Conservation (phyloP, 2,888 invertebrate genomes). For the Heliconius aoede region DNA sequence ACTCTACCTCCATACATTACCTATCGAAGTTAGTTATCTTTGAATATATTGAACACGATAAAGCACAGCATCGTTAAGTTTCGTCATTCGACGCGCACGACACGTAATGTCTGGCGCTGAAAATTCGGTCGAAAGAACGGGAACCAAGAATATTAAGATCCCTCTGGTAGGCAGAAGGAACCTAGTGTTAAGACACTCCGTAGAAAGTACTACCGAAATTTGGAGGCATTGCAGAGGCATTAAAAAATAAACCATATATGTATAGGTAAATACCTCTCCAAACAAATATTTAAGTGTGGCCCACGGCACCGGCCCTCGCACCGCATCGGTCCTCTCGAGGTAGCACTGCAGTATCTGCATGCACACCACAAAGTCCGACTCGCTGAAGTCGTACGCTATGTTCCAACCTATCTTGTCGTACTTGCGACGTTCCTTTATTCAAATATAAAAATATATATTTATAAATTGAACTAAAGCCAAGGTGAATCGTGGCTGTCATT, state of each 20-base stretch:
- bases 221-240: too few species aligned
- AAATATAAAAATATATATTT: neutral
- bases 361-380: constrained; percentile 95
- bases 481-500: too few species aligned
- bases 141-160: too few species aligned
- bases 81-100: too few species aligned
- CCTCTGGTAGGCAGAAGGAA: too few species aligned
- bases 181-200: too few species aligned
- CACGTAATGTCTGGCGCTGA: too few species aligned
- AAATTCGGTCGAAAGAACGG: too few species aligned
- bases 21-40: constrained; percentile 64
- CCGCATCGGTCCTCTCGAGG: constrained; percentile 86
- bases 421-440: constrained; percentile 89
- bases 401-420: constrained; percentile 98
- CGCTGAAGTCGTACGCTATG: constrained; percentile 95
- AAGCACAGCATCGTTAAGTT: too few species aligned
- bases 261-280: constrained; percentile 87
- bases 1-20: constrained; percentile 98
- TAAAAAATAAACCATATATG: too few species aligned
- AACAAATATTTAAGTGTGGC: constrained; percentile 95
- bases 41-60: too few species aligned
- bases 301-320: constrained; percentile 91
- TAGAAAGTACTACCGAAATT: too few species aligned
- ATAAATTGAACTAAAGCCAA: neutral
- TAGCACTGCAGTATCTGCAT: constrained; percentile 93